phyloP scores from a whole-genome alignment of 1,140 invertebrate species.

The Harlomillsia oculata region DNA sequence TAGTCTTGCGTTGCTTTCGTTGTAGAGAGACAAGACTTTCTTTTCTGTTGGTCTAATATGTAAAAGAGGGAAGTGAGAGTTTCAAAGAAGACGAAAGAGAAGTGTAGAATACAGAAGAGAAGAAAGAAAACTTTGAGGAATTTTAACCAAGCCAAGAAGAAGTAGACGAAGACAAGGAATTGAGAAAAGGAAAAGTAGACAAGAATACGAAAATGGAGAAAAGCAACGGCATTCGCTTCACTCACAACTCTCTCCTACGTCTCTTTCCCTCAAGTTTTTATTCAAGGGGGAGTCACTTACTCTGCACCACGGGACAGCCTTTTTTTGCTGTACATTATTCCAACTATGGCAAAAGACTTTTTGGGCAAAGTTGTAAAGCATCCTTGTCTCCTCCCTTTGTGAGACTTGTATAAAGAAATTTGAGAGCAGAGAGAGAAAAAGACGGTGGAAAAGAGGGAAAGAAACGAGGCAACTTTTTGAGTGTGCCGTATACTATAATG shows the following conservation, averaged over 20 bases:
- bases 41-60: no score
- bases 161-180: constrained; percentile 5
- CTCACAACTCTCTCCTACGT: not conserved
- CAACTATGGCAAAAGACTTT: no score
- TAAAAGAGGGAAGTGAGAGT: not conserved
- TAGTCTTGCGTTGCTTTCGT: no score
- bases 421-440: constrained; percentile 9
- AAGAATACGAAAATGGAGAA: constrained; percentile 1
- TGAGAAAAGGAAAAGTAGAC: not conserved
- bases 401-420: constrained; percentile 1
- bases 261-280: constrained; percentile 9
- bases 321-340: no score
- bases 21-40: no score
- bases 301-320: no score
- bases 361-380: no score
- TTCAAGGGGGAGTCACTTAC: constrained; percentile 3
- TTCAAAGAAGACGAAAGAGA: not conserved
- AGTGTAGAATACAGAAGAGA: not conserved
- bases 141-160: constrained; percentile 14
- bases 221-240: not conserved
- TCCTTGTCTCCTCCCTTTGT: not conserved
- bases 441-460: constrained; percentile 12
- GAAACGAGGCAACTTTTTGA: constrained; percentile 20
- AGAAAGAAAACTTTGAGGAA: constrained; percentile 23
- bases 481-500: no score